Base-by-base conservation (phyloP, 2,113 vertebrate species). In the Hirundichthys speculiger region DNA sequence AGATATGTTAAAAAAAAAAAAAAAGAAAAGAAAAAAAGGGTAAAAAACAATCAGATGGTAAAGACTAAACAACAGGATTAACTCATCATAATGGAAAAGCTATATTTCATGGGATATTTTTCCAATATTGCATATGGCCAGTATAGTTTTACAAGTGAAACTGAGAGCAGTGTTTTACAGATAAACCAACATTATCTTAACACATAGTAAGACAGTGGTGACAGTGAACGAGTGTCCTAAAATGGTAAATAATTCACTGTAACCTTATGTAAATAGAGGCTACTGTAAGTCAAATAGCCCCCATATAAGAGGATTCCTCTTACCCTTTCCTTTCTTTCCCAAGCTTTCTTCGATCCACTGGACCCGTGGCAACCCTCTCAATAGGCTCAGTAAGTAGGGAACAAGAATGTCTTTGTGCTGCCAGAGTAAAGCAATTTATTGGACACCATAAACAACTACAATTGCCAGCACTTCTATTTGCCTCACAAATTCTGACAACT, bases 331-430 rank as follows among this genome's bases (percentile, higher is more conserved):
- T 90, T 96, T 97, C 73, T 94, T 94, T 71, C 93, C 91, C 2
- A 89, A 94, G 89, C 90, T 95, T 83, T 98, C 96, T 90, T 99
- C 97, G 67, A 99, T 95, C 97, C 97, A 99, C 0, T 96, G 95
- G 38, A 98, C 95, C 85, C 95, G 95, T 40, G 96, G 95, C 55
- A 99, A 91, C 24, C 96, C 96, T 85, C 88, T 96, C 82, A 99
- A 86, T 48, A 99, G 94, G 59, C 92, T 95, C 67, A 99, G 92
- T 52, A 99, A 94, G 82, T 98, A 98, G 25, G 94, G 90, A 85
- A 99, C 93, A 87, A 98, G 74, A 0, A 77, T 86, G 46, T 97
- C 95, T 92, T 98, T 99, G 91, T 99, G 96, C 97, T 99, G 74
- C 42, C 85, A 77, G 63, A 65, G 67, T 56, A 34, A 88, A 90